These are phyloP conservation scores for Drosophila ohnishii DNA, from an alignment of 1,140 invertebrate genomes.

Conservation along the genomic window DNA sequence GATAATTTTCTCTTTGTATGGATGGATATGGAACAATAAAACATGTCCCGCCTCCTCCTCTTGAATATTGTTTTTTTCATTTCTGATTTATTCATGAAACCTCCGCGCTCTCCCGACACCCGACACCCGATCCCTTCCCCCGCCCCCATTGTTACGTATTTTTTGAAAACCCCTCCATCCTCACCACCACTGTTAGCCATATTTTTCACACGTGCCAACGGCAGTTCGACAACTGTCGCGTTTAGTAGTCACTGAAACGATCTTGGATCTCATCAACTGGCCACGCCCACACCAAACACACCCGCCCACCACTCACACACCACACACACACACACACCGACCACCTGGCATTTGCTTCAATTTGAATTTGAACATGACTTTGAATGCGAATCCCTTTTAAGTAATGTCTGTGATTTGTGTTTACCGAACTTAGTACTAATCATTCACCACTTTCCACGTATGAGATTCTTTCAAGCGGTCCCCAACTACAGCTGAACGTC, in stretches of 20 bases:
- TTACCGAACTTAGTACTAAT: slow-evolving; percentile 49
- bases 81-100: slow-evolving; percentile 74
- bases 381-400: slow-evolving; percentile 53
- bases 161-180: slow-evolving; percentile 40
- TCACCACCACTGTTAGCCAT: slow-evolving; percentile 43
- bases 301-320: slow-evolving; percentile 3
- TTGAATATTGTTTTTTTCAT: slow-evolving; percentile 23
- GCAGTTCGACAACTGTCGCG: slow-evolving; percentile 4
- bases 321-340: slow-evolving; percentile 25
- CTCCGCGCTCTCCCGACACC: slow-evolving; percentile 26
- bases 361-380: slow-evolving; percentile 57
- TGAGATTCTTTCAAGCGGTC: slow-evolving; percentile 45
- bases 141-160: slow-evolving; percentile 50
- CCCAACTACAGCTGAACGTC: slow-evolving; percentile 17
- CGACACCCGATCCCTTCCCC: neutral
- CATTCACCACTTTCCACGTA: slow-evolving; percentile 52
- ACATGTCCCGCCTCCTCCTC: slow-evolving; percentile 22
- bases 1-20: slow-evolving; percentile 73
- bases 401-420: slow-evolving; percentile 63
- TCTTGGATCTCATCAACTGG: slow-evolving; percentile 22
- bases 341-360: slow-evolving; percentile 66
- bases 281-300: slow-evolving; percentile 17
- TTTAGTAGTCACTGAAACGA: slow-evolving; percentile 31
- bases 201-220: slow-evolving; percentile 26
- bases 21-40: slow-evolving; percentile 44